Percentiles rank a stretch among this genome's conserved stretches.
phyloP scores from a whole-genome alignment of 2,888 invertebrate genomes.

The Pinctada fucata region DNA sequence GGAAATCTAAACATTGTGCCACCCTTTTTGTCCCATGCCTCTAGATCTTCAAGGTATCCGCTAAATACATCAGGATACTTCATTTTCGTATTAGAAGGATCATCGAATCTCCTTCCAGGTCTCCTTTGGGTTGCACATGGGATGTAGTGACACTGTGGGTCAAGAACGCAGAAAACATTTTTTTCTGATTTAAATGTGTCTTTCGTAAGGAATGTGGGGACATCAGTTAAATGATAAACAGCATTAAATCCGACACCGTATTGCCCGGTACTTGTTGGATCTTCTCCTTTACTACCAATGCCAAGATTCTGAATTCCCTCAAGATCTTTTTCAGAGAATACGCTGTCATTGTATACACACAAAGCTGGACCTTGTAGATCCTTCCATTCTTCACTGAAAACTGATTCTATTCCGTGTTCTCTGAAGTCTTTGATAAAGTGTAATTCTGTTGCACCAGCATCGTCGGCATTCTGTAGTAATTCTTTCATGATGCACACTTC shows the following conservation, averaged over 20 bases:
- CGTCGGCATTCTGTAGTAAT: slow-evolving; percentile 70
- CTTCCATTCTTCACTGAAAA: slow-evolving; percentile 63
- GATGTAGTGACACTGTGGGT: slow-evolving; percentile 61
- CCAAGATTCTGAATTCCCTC: slow-evolving; percentile 72
- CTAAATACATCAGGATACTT: slow-evolving; percentile 56
- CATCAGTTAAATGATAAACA: slow-evolving; percentile 75
- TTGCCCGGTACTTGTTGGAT: slow-evolving; percentile 72
- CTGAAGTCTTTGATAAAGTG: slow-evolving; percentile 64
- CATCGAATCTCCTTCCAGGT: slow-evolving; percentile 53
- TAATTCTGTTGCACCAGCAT: slow-evolving; percentile 67
- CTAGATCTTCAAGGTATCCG: slow-evolving; percentile 59
- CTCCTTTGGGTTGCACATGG: slow-evolving; percentile 39
- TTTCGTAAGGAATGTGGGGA: slow-evolving; percentile 70
- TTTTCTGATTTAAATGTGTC: slow-evolving; percentile 44
- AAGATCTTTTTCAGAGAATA: slow-evolving; percentile 67
- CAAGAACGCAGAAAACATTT: slow-evolving; percentile 59
- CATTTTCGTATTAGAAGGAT: slow-evolving; percentile 40
- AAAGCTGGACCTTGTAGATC: slow-evolving; percentile 72
- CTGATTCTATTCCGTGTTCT: slow-evolving; percentile 49
- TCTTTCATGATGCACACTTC: slow-evolving; percentile 68
- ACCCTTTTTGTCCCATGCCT: slow-evolving; percentile 37
- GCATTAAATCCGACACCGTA: slow-evolving; percentile 76
- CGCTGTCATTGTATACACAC: slow-evolving; percentile 71
- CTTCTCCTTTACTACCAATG: slow-evolving; percentile 69
- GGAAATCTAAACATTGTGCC: slow-evolving; percentile 73